phyloP scores from a whole-genome alignment of 2,797 vertebrate genomes.

The Halcyon chelicuti region DNA sequence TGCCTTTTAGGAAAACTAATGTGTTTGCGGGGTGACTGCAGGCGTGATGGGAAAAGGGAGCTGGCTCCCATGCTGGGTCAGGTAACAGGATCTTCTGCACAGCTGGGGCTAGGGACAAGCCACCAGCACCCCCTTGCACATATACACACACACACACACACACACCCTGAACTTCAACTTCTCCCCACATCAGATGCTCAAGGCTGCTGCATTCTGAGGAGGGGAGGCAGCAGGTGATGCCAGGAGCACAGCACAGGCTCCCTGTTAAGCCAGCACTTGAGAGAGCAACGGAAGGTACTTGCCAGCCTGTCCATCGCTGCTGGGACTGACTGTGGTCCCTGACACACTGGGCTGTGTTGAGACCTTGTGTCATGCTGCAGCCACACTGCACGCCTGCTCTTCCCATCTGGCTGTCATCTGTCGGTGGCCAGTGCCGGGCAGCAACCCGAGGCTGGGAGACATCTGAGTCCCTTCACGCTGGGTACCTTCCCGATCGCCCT shows the following conservation, averaged over 20 bases:
- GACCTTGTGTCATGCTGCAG: not conserved
- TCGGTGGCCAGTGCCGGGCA: not conserved
- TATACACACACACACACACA: too few species aligned
- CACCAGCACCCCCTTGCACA: not conserved
- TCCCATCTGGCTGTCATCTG: not conserved
- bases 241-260: not conserved
- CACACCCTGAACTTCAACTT: not conserved
- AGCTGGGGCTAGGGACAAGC: not conserved
- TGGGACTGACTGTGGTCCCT: not conserved
- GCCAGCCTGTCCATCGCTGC: not conserved
- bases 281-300: fast-evolving
- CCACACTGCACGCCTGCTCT: not conserved
- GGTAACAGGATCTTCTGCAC: not conserved
- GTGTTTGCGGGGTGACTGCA: conserved; percentile 7
- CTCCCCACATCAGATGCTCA: fast-evolving
- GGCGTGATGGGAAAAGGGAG: not conserved
- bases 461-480: not conserved
- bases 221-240: not conserved
- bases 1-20: conserved; percentile 29
- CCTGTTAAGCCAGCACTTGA: not conserved
- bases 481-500: fast-evolving
- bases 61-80: not conserved
- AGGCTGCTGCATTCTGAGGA: not conserved
- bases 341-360: not conserved
- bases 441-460: fast-evolving